These are phyloP conservation scores for Ceuthmochares aereus DNA, from an alignment of 2,113 vertebrate genomes.

Conservation along the genomic window DNA sequence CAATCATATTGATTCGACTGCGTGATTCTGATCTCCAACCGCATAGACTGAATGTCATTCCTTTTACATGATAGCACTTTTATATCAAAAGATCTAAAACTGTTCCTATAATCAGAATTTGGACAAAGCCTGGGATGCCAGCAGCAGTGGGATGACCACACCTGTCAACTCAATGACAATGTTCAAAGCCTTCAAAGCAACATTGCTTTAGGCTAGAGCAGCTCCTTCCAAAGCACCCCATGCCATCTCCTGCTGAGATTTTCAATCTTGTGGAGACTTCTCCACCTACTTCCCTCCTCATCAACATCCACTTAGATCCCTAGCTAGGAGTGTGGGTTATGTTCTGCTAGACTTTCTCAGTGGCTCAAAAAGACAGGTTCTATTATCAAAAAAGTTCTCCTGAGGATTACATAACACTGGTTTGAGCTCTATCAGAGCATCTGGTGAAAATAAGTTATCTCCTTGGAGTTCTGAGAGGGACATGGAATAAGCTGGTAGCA, in stretches of 20 bases:
- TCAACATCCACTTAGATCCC: not conserved
- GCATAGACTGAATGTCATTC: not conserved
- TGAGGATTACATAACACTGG: not conserved
- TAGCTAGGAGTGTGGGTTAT: not conserved
- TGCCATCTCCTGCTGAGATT: not conserved
- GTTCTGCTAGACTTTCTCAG: not conserved
- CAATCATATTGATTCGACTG: too few species aligned
- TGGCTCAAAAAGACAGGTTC: not conserved
- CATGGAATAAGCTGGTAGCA: not conserved
- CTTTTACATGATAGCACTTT: not conserved
- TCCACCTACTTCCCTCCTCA: not conserved
- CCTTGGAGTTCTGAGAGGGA: not conserved
- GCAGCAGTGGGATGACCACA: not conserved
- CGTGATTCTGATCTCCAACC: too few species aligned
- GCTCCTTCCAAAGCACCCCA: not conserved
- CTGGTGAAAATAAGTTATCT: not conserved
- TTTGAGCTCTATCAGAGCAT: not conserved
- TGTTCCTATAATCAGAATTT: not conserved
- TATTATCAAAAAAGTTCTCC: not conserved
- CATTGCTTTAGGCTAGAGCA: not conserved
- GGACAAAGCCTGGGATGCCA: not conserved
- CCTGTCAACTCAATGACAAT: not conserved
- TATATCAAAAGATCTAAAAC: not conserved
- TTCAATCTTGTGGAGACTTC: not conserved
- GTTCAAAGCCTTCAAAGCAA: not conserved